Conservation (phyloP, 2,888 invertebrate species). For the Bruchidius siliquastri region DNA sequence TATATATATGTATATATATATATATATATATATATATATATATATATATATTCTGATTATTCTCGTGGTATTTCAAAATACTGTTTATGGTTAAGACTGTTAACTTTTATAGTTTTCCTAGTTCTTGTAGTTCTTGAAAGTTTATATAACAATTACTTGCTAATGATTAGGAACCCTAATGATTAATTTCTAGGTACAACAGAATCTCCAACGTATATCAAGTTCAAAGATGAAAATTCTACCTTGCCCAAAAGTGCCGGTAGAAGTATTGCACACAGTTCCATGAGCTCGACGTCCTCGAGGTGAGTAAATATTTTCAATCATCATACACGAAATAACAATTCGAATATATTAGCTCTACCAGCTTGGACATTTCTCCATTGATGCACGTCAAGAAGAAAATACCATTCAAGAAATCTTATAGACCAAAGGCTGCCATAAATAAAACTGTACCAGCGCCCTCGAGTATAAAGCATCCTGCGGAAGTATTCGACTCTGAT, state of each 20-base stretch:
- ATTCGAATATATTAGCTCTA: constrained; percentile 19
- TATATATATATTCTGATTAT: no score
- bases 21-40: no score
- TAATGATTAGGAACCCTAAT: no score
- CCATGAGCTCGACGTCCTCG: constrained; percentile 32
- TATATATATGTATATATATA: no score
- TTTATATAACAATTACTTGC: no score
- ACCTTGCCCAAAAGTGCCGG: constrained; percentile 16
- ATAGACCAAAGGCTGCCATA: constrained; percentile 38
- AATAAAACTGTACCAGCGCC: constrained; percentile 42
- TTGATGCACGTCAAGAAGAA: constrained; percentile 39
- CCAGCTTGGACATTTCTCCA: constrained; percentile 44
- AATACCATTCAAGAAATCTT: constrained; percentile 33
- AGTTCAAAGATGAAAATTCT: constrained; percentile 33
- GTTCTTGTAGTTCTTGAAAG: no score
- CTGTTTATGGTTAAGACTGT: no score
- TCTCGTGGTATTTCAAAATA: no score
- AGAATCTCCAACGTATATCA: constrained; percentile 43
- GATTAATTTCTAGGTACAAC: constrained; percentile 12
- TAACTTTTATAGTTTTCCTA: no score
- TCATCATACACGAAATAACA: no score
- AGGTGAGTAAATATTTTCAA: constrained; percentile 21
- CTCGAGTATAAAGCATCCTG: constrained; percentile 24
- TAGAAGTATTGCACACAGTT: constrained; percentile 33
- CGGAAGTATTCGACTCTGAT: constrained; percentile 38